Base-by-base conservation (phyloP, 1,140 invertebrate species). In the Solenopsis invicta region DNA sequence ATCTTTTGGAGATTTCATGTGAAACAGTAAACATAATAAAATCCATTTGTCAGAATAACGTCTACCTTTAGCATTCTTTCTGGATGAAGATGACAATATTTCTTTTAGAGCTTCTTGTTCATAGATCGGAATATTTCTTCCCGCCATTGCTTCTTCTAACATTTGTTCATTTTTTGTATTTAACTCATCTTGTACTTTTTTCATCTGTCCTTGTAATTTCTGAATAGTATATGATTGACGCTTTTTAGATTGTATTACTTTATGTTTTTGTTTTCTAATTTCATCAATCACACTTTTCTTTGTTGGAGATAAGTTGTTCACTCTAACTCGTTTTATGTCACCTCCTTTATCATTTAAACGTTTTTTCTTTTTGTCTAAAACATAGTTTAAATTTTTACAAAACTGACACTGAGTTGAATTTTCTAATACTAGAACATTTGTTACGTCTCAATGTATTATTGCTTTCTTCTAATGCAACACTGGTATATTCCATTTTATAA, bases 1-100 rank as follows among this genome's bases (percentile, higher is more conserved):
- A 21, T n/a, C n/a, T 56, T 56, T 56, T 56, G 54, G 54, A 56
- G 54, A 56, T 21, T 56, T 56, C 54, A 56, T 56, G 21, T 56
- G 54, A 56, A 56, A 56, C n/a, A 56, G n/a, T 56, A 56, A 56
- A 21, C 54, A 56, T 21, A 21, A 21, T 56, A 56, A 56, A 56
- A 21, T 56, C 54, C n/a, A 56, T 21, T 56, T 21, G 9, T 56
- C 54, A 56, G 54, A 56, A 56, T 56, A 56, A 56, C 54, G 54
- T 6, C 54, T 56, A 6, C n/a, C 54, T 56, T 56, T 56, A 56
- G n/a, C 8, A 8, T 21, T 56, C 6, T 56, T 56, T 56, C 8
- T 56, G 0, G 2, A 56, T 4, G n/a, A 56, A n/a, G n/a, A n/a
- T n/a, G n/a, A 21, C 21, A 56, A 21, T 56, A 56, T 56, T 56